Evolutionary conservation across 1,140 invertebrate genomes (phyloP).

Genomic region (Caenorhabditis tropicalis): DNA sequence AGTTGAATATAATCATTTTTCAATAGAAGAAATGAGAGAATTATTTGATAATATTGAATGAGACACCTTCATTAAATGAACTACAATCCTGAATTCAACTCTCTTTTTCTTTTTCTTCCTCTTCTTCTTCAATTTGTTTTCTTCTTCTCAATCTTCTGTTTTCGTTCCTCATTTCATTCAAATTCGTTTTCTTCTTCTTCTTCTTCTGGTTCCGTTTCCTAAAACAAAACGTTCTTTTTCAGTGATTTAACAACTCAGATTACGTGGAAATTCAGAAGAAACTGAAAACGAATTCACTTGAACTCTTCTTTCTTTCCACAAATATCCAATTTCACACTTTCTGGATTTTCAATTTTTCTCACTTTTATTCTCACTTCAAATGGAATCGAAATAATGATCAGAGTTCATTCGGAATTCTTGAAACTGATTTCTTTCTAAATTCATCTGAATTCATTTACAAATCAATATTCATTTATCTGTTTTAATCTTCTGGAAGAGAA

Average conservation of each 20-base stretch:
- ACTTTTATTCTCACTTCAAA: too few relatives aligned
- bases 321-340: conserved; percentile 11
- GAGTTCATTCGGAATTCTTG: too few relatives aligned
- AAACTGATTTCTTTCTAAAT: too few relatives aligned
- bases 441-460: too few relatives aligned
- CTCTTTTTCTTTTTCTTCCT: neutral
- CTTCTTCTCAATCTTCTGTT: neutral
- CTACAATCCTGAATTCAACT: neutral
- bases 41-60: too few relatives aligned
- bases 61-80: neutral
- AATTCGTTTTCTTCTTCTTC: neutral
- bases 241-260: neutral
- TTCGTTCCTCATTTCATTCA: neutral
- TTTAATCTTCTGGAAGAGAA: neutral
- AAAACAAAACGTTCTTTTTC: neutral
- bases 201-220: neutral
- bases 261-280: too few relatives aligned
- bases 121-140: neutral
- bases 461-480: neutral
- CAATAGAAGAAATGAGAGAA: too few relatives aligned
- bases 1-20: too few relatives aligned
- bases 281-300: neutral
- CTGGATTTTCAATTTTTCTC: neutral
- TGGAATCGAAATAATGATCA: too few relatives aligned
- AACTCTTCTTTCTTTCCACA: conserved; percentile 1